Evolutionary conservation across 2,113 vertebrate genomes (phyloP).

Genomic region (Passer montanus): DNA sequence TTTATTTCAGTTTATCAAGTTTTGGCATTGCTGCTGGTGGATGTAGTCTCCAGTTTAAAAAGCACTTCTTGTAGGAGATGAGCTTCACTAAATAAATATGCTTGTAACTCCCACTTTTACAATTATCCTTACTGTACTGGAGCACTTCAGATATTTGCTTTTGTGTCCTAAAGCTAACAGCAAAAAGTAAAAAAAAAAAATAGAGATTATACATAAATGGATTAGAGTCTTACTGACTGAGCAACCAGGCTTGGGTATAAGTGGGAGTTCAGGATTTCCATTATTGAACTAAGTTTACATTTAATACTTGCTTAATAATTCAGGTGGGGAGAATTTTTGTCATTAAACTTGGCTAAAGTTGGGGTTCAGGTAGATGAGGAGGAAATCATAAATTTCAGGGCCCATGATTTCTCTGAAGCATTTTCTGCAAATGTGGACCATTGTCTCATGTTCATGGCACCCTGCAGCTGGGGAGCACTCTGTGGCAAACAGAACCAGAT

Average conservation of each 20-base stretch:
- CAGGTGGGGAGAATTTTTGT: neutral
- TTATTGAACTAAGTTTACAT: neutral
- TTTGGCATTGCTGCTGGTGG: neutral
- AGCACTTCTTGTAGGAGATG: neutral
- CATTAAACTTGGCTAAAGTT: neutral
- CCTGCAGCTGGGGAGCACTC: neutral
- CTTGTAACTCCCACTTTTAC: neutral
- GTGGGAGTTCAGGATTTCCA: neutral
- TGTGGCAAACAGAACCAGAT: neutral
- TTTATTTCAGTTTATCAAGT: neutral
- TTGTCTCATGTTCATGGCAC: neutral
- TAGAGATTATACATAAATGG: neutral
- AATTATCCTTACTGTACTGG: neutral
- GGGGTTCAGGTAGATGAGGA: neutral
- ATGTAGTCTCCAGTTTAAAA: neutral
- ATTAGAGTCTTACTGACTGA: neutral
- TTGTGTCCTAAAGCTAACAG: neutral
- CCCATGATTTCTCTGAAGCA: neutral
- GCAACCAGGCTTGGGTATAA: neutral
- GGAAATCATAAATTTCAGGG: neutral
- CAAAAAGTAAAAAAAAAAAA: neutral
- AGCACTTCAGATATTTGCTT: neutral
- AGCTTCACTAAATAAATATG: neutral
- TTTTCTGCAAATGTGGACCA: neutral
- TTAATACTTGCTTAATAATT: neutral